A percentile compares a stretch with the other conserved stretches of the same genome.
These are phyloP conservation scores for Zosterops japonicus DNA, from an alignment of 2,113 vertebrate species.

Conservation along the genomic window DNA sequence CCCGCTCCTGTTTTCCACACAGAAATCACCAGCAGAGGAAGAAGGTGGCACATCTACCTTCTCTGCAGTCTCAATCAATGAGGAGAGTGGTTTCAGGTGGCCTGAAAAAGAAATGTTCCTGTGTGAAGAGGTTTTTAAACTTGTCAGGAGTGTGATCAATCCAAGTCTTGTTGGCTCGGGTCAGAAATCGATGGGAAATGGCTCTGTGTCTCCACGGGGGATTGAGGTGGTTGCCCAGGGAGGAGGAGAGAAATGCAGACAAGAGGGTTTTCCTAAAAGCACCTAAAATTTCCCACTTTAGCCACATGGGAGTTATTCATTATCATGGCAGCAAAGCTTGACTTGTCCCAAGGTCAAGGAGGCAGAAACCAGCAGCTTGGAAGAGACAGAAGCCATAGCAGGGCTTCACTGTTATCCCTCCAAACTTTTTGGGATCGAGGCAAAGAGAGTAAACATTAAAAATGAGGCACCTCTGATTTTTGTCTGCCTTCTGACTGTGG, in stretches of 20 bases:
- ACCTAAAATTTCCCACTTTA: neutral
- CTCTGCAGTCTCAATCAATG: neutral
- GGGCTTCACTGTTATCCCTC: neutral
- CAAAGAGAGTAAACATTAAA: neutral
- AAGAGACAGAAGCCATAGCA: neutral
- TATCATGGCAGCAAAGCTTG: neutral
- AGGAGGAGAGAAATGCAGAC: neutral
- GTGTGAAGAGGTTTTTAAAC: neutral
- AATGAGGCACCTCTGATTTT: neutral
- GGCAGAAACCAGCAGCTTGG: neutral
- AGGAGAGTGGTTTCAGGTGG: neutral
- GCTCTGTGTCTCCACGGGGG: neutral
- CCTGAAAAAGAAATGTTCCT: neutral
- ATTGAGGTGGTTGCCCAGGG: neutral
- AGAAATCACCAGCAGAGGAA: neutral
- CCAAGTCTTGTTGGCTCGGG: neutral
- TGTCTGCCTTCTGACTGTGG: neutral
- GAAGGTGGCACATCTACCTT: accelerated
- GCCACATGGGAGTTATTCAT: neutral
- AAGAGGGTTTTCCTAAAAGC: neutral
- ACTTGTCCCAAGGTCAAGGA: neutral
- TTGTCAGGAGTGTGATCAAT: neutral
- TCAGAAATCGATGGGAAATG: neutral
- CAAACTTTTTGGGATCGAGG: neutral
- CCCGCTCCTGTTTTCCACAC: accelerated